Evolutionary conservation across 1,140 invertebrate genomes (phyloP), one percentile per base, ranked within the genome.

Genomic region (Drosophila jambulina): DNA sequence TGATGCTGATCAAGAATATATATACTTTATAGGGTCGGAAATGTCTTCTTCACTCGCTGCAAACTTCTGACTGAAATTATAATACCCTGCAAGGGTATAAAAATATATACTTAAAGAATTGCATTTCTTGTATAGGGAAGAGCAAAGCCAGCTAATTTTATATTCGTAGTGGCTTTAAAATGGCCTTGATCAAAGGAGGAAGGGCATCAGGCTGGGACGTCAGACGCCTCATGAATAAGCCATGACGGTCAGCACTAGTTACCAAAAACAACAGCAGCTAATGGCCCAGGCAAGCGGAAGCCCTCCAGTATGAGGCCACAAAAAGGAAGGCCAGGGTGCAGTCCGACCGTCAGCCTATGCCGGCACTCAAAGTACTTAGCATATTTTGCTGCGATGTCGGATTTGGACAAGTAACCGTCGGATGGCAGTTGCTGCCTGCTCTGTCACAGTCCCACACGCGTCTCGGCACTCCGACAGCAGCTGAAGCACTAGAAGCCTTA

Each of bases 351-450:
- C 36, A n/a, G 23, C 27, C 49, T 46, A 21, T 19, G 45, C 34
- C 53, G 64, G 43, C 76, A 72, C 76, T 76, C 51, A 40, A 80
- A 72, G 80, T 84, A 72, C 77, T 84, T 83, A 77, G 81, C 80
- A 83, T 84, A 84, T 77, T 83, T 84, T 80, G 71, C 75, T 76
- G 53, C 69, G 61, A 68, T 82, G 70, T 65, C 58, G 48, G 61
- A 60, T 75, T 69, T 59, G 60, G 59, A 53, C 80, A 72, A 68
- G 67, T 79, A 80, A 72, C 75, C 65, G 70, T 72, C 62, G 60
- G 23, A 21, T 36, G 69, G 58, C 45, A 65, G 74, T 74, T 65
- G 53, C 32, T 63, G 62, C 36, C 40, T 65, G 27, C 62, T 63
- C 49, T 54, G 36, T 46, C 12, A 36, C 45, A 36, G 12, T n/a